Base-by-base conservation (phyloP, 2,797 vertebrate genomes). In the Selene dorsalis region DNA sequence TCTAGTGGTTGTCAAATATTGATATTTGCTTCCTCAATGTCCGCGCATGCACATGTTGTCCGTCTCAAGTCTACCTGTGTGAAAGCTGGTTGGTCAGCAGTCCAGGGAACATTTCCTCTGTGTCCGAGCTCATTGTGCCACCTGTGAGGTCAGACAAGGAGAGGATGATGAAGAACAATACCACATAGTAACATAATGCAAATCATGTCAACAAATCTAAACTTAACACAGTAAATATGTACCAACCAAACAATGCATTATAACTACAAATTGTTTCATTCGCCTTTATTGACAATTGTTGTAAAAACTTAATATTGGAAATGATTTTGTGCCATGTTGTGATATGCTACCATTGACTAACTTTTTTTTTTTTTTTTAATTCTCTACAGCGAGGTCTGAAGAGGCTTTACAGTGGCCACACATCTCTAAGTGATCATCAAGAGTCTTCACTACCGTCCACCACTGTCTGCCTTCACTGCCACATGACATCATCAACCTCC, bases 21-120 rank as follows among this genome's bases (percentile, higher is more conserved):
- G 43, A 60, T 67, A 73, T 38, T 65, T 18, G 28, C 64, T 58
- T 86, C 73, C 55, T 50, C 52, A 67, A 72, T 43, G 43, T 83
- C 72, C 7, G 35, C 84, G 82, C 65, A 4, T 72, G 41, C 43
- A 9, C 32, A 9, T 35, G 43, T 26, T 9, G 66, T 69, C 76
- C 30, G 10, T 72, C 53, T 45, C 53, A 20, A 60, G 71, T 94
- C 94, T 97, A 98, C 87, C 96, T 95, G 41, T 79, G 90, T 8
- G 95, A 92, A 20, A 99, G 91, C 89, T 93, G 94, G 93, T 99
- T 99, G 85, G 94, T 97, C 91, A 95, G 75, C 75, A 98, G 92
- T 82, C 97, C 97, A 0, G 92, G 94, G 83, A 94, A 97, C 0
- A 90, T 91, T 26, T 96, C 94, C 20, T 97, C 96, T 0, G 91